A percentile compares a stretch with the other conserved stretches of the same genome.
Conservation (phyloP, 2,888 invertebrate species). For the Sepioteuthis lessoniana region DNA sequence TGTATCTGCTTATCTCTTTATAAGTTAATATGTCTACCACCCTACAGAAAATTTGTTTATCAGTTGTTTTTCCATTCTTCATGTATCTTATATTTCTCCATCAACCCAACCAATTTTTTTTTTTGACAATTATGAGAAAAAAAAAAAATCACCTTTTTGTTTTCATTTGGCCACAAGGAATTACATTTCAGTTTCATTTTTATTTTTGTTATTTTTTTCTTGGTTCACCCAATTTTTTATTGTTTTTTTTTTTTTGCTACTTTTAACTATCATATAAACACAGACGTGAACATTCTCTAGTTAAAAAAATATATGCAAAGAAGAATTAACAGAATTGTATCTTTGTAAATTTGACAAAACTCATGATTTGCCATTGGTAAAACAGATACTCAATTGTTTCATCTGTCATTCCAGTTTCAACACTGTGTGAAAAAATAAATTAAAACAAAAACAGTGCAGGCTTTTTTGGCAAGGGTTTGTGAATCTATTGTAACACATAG, state of each 20-base stretch:
- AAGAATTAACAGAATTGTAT: neutral
- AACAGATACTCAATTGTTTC: slow-evolving; percentile 17
- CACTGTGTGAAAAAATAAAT: neutral
- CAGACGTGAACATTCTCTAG: neutral
- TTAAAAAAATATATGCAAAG: neutral
- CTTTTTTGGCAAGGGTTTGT: neutral
- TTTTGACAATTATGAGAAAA: neutral
- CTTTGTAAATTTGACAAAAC: neutral
- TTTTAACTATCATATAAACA: neutral
- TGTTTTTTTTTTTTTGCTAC: neutral
- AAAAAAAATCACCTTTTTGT: neutral
- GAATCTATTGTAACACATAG: neutral
- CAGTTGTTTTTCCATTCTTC: too few species aligned
- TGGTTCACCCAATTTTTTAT: too few species aligned
- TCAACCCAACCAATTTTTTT: neutral
- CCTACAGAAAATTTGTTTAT: too few species aligned
- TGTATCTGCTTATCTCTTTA: too few species aligned
- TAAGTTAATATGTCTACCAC: too few species aligned
- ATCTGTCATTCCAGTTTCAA: neutral
- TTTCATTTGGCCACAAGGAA: neutral
- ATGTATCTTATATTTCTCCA: too few species aligned
- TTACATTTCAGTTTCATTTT: neutral
- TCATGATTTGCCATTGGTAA: neutral
- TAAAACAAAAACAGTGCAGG: neutral
- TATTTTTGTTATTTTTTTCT: neutral